Evolutionary conservation across 2,113 vertebrate genomes (phyloP), one percentile per base, ranked within the genome.

Genomic region (Orycteropus afer): DNA sequence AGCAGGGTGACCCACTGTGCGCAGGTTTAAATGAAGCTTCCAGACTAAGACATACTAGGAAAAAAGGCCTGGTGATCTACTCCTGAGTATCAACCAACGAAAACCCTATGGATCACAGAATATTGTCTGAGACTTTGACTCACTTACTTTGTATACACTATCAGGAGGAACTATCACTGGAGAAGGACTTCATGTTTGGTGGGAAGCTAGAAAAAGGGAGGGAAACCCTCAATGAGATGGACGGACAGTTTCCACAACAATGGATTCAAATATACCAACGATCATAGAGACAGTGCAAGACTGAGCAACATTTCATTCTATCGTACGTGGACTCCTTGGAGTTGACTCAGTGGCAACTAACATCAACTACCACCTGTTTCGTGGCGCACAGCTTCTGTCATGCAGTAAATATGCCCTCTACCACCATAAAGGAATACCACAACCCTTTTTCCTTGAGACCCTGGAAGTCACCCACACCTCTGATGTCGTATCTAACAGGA

Each of bases 341-440:
- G n/a, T 20, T 12, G 22, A 71, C 37, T 69, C 67, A 29, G n/a
- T 10, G 3, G 17, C 34, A 69, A 20, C 67, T 37, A 37, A n/a
- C n/a, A 23, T 37, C 59, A 69, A 69, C 34, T 1, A n/a, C n/a
- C n/a, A 22, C 69, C 69, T 15, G 13, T 49, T 45, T 55, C 5
- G 53, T 2, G 1, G 20, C 49, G 34, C 27, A 40, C 45, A 25
- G 69, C 40, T 89, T 42, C 53, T 20, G 27, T 51, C 14, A 27
- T 0, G 1, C 13, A 22, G 37, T 7, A 42, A 61, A 22, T 1
- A 5, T n/a, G 27, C 34, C 34, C n/a, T 2, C 53, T 20, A 55
- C 59, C 29, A 55, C 49, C 53, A 71, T 51, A 42, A 51, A 85
- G n/a, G 20, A 71, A 53, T 12, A 49, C 8, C 45, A 1, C 14